A percentile compares a stretch with the other conserved stretches of the same genome.
phyloP scores from a whole-genome alignment of 2,888 invertebrate species.

The Fragum whitleyi region DNA sequence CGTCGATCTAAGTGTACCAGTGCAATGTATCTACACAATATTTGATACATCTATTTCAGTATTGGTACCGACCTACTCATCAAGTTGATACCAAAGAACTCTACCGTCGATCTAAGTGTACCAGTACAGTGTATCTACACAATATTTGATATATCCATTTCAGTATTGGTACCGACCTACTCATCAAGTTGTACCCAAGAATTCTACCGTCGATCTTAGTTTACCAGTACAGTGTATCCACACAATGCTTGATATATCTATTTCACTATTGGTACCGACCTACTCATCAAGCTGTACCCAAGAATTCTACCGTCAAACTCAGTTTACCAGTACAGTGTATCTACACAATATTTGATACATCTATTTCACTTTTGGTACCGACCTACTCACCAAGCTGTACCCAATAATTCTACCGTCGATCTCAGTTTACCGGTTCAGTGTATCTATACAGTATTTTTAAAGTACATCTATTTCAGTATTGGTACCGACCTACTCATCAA shows the following conservation, averaged over 20 bases:
- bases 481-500: too few relatives aligned
- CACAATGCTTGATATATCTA: too few relatives aligned
- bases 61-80: constrained; percentile 54
- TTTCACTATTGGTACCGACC: too few relatives aligned
- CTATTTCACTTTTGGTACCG: constrained; percentile 50
- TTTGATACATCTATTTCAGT: constrained; percentile 51
- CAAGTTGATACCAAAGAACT: constrained; percentile 55
- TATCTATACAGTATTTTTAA: too few relatives aligned
- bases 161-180: too few relatives aligned
- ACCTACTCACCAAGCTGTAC: constrained; percentile 55
- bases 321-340: too few relatives aligned
- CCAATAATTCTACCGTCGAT: constrained; percentile 51
- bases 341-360: too few relatives aligned
- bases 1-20: constrained; percentile 50
- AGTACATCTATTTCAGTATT: too few relatives aligned
- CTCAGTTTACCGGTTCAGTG: constrained; percentile 46
- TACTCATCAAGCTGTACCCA: too few relatives aligned
- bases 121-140: constrained; percentile 53
- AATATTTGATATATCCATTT: constrained; percentile 43
- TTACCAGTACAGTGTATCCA: constrained; percentile 49
- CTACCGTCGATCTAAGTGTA: constrained; percentile 48
- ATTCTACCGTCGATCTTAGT: too few relatives aligned
- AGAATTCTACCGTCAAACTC: too few relatives aligned
- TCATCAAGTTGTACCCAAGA: too few relatives aligned
- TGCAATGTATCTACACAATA: constrained; percentile 53